Evolutionary conservation across 2,888 invertebrate species (phyloP).

Genomic region (Horisme vitalbata): DNA sequence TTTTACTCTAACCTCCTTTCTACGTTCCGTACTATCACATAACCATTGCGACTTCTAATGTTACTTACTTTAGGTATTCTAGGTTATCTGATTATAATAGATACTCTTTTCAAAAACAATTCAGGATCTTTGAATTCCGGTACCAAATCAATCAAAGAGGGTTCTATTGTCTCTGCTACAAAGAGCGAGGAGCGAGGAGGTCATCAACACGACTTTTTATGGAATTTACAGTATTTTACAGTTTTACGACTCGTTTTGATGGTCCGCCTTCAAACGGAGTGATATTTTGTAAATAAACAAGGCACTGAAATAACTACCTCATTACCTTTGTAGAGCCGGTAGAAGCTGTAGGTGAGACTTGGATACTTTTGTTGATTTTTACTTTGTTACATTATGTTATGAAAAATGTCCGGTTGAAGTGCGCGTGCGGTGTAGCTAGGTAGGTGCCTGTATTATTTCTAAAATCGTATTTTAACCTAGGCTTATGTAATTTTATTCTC

Average conservation of each 20-base stretch:
- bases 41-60: too few relatives aligned
- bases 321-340: conserved; percentile 81
- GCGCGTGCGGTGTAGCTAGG: too few relatives aligned
- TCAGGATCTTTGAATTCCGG: conserved; percentile 14
- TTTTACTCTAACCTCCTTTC: conserved; percentile 2
- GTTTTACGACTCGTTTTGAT: conserved; percentile 81
- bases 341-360: conserved; percentile 60
- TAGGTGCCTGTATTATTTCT: conserved; percentile 4
- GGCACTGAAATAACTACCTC: conserved; percentile 78
- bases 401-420: conserved; percentile 25
- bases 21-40: conserved; percentile 1
- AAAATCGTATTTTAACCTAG: neutral
- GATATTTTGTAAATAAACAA: conserved; percentile 83
- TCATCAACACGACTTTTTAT: conserved; percentile 83
- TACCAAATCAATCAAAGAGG: conserved; percentile 61
- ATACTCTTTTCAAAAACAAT: conserved; percentile 13
- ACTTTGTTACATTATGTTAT: conserved; percentile 39
- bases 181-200: conserved; percentile 73
- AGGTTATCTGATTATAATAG: conserved; percentile 29
- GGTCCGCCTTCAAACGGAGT: conserved; percentile 83
- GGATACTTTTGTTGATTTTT: conserved; percentile 57
- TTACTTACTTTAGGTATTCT: too few relatives aligned
- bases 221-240: conserved; percentile 79
- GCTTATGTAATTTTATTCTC: neutral
- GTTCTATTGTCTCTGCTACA: conserved; percentile 79